Percentiles rank a stretch among this genome's conserved stretches.
phyloP scores from a whole-genome alignment of 2,113 vertebrate species.

The Apus apus region DNA sequence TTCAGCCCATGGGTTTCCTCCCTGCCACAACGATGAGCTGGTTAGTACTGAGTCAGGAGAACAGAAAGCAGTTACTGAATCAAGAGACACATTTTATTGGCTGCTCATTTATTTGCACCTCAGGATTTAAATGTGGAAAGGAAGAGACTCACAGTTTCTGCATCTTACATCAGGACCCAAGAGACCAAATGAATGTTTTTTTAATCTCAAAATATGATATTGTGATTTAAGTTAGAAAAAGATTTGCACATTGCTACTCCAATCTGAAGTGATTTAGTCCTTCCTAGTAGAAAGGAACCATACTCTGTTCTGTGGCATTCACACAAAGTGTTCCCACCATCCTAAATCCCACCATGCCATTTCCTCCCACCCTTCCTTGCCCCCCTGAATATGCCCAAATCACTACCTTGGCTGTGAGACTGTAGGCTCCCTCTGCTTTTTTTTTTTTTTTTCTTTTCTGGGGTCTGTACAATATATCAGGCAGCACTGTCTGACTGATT shows the following conservation, averaged over 20 bases:
- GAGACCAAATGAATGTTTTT: not conserved
- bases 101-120: not conserved
- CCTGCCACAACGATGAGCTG: not conserved
- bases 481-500: not conserved
- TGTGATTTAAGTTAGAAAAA: not conserved
- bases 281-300: not conserved
- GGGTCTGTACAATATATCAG: not conserved
- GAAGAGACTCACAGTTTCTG: not conserved
- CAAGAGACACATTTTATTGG: not conserved
- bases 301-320: not conserved
- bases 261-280: not conserved
- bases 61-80: not conserved
- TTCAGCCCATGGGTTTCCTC: not conserved
- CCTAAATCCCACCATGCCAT: not conserved
- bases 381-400: not conserved
- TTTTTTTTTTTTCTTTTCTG: not conserved
- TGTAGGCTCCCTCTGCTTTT: not conserved
- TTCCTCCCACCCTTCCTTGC: not conserved
- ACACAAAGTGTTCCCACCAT: not conserved
- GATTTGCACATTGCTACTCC: not conserved
- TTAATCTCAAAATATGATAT: not conserved
- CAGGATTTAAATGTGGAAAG: not conserved
- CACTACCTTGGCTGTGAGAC: rapidly evolving
- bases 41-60: not conserved
- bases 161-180: not conserved